Evolutionary conservation across 2,797 vertebrate genomes (phyloP), one percentile per base, ranked within the genome.

Genomic region (Gymnocypris eckloni): DNA sequence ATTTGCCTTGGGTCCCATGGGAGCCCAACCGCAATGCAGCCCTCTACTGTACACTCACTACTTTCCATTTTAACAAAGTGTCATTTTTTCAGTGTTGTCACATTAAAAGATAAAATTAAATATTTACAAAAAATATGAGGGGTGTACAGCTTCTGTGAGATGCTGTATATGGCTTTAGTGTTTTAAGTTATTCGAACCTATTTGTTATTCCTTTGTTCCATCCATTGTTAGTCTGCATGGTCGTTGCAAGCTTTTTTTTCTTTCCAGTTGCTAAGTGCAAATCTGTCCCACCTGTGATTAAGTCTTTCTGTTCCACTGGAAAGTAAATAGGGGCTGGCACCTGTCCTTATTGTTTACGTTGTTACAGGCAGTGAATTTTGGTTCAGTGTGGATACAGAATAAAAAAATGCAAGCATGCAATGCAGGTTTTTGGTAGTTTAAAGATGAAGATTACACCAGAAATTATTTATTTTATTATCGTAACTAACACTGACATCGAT

Each of bases 261-360:
- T 48, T 8, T 15, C 89, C 43, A 69, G 94, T 95, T 93, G 93
- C 92, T 90, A 92, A 90, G 93, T 83, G 91, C 71, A 87, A 43
- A 83, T 28, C 77, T 81, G 86, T 90, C 87, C 71, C 71, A 86
- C 83, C 88, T 92, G 88, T 92, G 87, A 91, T 79, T 59, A 92
- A 89, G 92, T 90, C 90, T 91, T 92, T 86, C 61, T 90, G 87
- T 91, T 94, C 91, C 91, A 88, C 94, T 95, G 93, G 93, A 94
- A 96, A 93, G 94, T 93, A 96, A 98, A 96, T 95, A 97, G 89
- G 78, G 90, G 84, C 91, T 87, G 91, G 90, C 95, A 96, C 95
- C 94, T 96, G 96, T 92, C 94, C 90, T 86, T 90, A 89, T 91
- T 91, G 88, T 95, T 94, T 92, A 95, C 93, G 1, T 66, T 92